These are phyloP conservation scores for Melitaea athalia DNA, from an alignment of 2,888 invertebrate genomes.

Conservation along the genomic window DNA sequence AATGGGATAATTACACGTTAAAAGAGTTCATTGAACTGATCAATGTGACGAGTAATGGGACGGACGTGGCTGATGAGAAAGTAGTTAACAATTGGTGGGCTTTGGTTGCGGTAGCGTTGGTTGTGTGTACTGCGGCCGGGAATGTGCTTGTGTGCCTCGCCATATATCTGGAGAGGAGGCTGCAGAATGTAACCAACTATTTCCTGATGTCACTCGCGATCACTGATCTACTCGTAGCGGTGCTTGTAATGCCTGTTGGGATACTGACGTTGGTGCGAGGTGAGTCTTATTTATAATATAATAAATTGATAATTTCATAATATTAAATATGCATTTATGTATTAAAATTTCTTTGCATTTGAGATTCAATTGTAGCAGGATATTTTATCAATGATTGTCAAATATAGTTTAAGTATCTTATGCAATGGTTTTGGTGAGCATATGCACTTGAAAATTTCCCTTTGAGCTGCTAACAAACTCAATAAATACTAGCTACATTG, in stretches of 20 bases:
- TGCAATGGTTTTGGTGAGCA: too few relatives aligned
- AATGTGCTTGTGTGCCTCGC: constrained; percentile 97
- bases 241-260: constrained; percentile 97
- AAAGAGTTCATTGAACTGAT: constrained; percentile 39
- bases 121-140: constrained; percentile 93
- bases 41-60: constrained; percentile 53
- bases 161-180: constrained; percentile 93
- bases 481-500: too few relatives aligned
- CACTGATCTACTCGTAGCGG: constrained; percentile 96
- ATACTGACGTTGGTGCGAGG: constrained; percentile 91
- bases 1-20: constrained; percentile 51
- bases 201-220: constrained; percentile 97
- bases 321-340: too few relatives aligned
- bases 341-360: too few relatives aligned
- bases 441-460: too few relatives aligned
- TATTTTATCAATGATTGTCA: too few relatives aligned
- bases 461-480: too few relatives aligned
- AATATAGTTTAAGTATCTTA: too few relatives aligned
- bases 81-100: constrained; percentile 90
- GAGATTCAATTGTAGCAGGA: too few relatives aligned
- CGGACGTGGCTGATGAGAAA: constrained; percentile 44
- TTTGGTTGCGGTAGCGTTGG: constrained; percentile 87
- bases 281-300: constrained; percentile 70
- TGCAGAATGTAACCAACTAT: constrained; percentile 98
- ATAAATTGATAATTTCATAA: too few relatives aligned